Evolutionary conservation across 1,140 invertebrate species (phyloP), one percentile per base, ranked within the genome.

Genomic region (Trinorchestia longiramus): DNA sequence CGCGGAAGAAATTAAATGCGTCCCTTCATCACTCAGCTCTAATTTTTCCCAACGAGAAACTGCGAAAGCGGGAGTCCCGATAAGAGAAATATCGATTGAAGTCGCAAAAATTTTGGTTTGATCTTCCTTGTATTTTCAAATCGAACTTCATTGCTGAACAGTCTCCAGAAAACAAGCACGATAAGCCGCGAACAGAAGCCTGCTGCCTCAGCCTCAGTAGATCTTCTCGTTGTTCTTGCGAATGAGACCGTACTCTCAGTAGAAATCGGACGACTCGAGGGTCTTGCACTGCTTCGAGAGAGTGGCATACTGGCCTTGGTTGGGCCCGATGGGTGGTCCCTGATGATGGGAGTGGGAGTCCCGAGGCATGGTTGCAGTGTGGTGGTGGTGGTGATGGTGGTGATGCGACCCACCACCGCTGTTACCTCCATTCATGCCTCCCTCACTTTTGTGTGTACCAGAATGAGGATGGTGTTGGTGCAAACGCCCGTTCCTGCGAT

Each of bases 201-300:
- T 3, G 4, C 19, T 8, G 36, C 43, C 8, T 11, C 8, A 43
- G 44, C 92, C n/a, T 94, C 92, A 94, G 92, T 94, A 94, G 43
- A 94, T 94, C 92, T 94, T 94, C 92, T 94, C 92, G 40, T 94
- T 94, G 44, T 94, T 40, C 44, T 94, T 94, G 92, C 92, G 92
- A 94, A 94, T 94, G 92, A 94, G 47, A 19, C 95, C 92, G 92
- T 94, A 94, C 97, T 97, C 98, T 99, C 98, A 99, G 98, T 99
- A 99, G 97, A 99, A 99, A 97, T 99, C 99, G 97, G 98, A 99
- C 92, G 98, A 98, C 97, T 99, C 99, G n/a, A 99, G 98, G 96
- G 99, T 99, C 97, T 99, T 99, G 98, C 99, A 99, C 97, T 99
- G 98, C 97, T 99, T 99, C 98, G 98, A 99, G 97, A 99, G 97